A percentile compares a stretch with the other conserved stretches of the same genome.
phyloP scores from a whole-genome alignment of 2,113 vertebrate genomes.

The Oryzias curvinotus region DNA sequence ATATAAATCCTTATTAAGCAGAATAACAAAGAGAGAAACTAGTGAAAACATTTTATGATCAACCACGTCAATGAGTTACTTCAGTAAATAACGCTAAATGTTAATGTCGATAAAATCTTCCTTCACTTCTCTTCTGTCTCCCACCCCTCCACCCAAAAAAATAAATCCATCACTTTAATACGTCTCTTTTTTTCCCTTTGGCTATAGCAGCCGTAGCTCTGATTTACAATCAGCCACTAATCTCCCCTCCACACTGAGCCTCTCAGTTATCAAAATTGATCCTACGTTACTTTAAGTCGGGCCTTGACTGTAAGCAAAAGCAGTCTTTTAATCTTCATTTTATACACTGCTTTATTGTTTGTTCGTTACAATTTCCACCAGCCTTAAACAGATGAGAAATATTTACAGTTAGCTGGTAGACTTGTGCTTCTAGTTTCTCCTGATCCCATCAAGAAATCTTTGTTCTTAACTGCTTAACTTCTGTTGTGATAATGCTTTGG shows the following conservation, averaged over 20 bases:
- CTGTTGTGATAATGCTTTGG: slow-evolving; percentile 66
- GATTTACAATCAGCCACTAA: slow-evolving; percentile 51
- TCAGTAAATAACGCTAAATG: slow-evolving; percentile 28
- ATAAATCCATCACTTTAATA: slow-evolving; percentile 38
- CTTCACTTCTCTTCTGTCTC: slow-evolving; percentile 26
- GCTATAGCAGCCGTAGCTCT: slow-evolving; percentile 38
- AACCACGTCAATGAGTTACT: slow-evolving; percentile 11
- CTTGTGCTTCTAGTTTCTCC: slow-evolving; percentile 54
- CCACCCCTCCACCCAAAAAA: slow-evolving; percentile 35
- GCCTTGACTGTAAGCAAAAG: slow-evolving; percentile 57
- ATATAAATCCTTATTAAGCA: no score
- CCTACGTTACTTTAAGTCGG: slow-evolving; percentile 57
- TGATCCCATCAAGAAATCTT: slow-evolving; percentile 73
- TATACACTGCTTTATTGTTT: slow-evolving; percentile 50
- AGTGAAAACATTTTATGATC: slow-evolving; percentile 22
- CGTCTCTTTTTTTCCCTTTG: slow-evolving; percentile 51
- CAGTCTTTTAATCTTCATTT: slow-evolving; percentile 35
- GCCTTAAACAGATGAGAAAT: slow-evolving; percentile 60
- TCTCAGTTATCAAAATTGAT: slow-evolving; percentile 58
- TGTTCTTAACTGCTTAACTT: slow-evolving; percentile 58
- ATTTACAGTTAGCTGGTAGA: slow-evolving; percentile 59
- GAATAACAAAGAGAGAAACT: slow-evolving; percentile 12
- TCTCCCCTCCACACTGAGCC: slow-evolving; percentile 46
- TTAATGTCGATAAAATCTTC: slow-evolving; percentile 18
- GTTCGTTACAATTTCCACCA: slow-evolving; percentile 58